These are phyloP conservation scores for Cryptocheilus praepositus DNA, from an alignment of 2,888 invertebrate species.

Conservation along the genomic window DNA sequence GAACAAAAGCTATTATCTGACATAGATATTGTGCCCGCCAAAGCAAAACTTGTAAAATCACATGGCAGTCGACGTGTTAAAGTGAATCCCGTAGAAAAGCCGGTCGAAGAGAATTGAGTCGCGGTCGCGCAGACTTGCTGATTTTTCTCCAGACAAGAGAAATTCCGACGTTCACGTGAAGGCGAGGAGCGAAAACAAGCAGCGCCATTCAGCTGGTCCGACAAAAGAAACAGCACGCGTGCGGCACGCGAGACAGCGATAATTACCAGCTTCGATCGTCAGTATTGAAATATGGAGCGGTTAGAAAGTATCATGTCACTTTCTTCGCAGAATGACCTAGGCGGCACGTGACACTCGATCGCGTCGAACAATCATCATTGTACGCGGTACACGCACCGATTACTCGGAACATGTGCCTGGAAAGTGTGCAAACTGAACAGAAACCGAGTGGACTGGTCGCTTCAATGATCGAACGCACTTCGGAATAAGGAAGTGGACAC, in stretches of 20 bases:
- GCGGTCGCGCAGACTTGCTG: background rate
- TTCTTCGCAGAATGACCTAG: conserved; percentile 19
- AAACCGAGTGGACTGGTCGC: too few species aligned
- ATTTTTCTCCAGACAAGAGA: background rate
- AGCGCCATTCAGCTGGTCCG: background rate
- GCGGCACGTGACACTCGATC: conserved; percentile 34
- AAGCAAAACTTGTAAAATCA: too few species aligned
- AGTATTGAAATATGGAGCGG: conserved; percentile 42
- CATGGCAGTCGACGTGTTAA: too few species aligned
- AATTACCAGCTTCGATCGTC: background rate
- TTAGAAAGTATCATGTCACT: conserved; percentile 44
- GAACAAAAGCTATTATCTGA: too few species aligned
- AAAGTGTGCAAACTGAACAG: too few species aligned
- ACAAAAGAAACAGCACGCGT: background rate
- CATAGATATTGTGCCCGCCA: too few species aligned
- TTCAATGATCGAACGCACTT: too few species aligned
- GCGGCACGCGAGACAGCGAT: background rate
- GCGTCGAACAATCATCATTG: conserved; percentile 12
- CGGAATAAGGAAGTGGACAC: too few species aligned
- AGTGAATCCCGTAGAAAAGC: too few species aligned
- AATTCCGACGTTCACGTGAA: background rate
- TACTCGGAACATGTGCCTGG: too few species aligned
- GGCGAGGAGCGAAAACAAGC: conserved; percentile 2
- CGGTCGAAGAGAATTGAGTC: too few species aligned
- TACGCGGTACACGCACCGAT: too few species aligned